Base-by-base conservation (phyloP, 2,797 vertebrate species). In the Sitta carolinensis region DNA sequence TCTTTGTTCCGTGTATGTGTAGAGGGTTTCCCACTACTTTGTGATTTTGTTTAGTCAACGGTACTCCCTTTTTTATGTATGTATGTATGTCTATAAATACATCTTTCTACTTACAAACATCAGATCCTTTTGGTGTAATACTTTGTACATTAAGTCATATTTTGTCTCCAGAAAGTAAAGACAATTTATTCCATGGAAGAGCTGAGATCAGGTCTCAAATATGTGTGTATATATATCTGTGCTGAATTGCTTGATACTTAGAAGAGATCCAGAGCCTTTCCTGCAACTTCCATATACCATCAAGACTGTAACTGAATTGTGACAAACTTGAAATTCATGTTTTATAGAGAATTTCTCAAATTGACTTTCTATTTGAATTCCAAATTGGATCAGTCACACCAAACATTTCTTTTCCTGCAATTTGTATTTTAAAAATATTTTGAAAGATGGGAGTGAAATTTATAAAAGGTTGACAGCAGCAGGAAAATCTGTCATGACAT, bases 391-490 rank as follows among this genome's bases (percentile, higher is more conserved):
- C 3, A 14, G 25, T 68, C 74, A 67, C 29, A 42, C 11, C 2
- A 0, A 38, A 11, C 1, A 0, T 22, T 45, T 68, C 52, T 50
- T 55, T 21, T 10, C 3, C 14, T 74, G 8, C 10, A 62, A 10
- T 34, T 81, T 40, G 2, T 36, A 52, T 81, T 90, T 83, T 50
- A 9, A 76, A 40, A 79, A 84, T 90, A 72, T 54, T 88, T 61
- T 5, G 15, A 38, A 80, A 70, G 10, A 19, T 23, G 23, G 2
- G 9, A 74, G 61, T 57, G 1, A 40, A 77, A 40, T 57, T 68
- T 82, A 38, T 76, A 13, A 61, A 70, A 89, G 13, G 5, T 68
- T 92, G 30, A 72, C n/a, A 80, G 36, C 43, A 80, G 27, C 15
- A 45, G 11, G 30, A 40, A 51, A 95, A 76, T 69, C 30, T 85